These are phyloP conservation scores for Thymelicus lineola DNA, from an alignment of 2,888 invertebrate genomes.

Conservation along the genomic window DNA sequence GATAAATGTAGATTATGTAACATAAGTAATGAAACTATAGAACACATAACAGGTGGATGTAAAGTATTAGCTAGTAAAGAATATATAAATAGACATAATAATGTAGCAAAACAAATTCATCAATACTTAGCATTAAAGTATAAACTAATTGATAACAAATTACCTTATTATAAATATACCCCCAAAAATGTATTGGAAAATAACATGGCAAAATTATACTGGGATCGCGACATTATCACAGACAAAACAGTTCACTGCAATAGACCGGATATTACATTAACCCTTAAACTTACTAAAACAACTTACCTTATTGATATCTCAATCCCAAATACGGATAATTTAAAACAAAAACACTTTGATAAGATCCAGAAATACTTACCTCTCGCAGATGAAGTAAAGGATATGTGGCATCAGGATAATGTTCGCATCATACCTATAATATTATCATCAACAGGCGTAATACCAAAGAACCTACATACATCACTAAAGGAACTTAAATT, in stretches of 20 bases:
- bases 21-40: slow-evolving; percentile 16
- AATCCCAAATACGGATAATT: slow-evolving; percentile 20
- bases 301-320: slow-evolving; percentile 16
- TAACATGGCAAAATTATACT: slow-evolving; percentile 12
- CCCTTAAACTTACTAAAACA: slow-evolving; percentile 7
- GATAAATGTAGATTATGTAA: slow-evolving; percentile 35
- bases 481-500: too few relatives aligned
- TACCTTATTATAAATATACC: slow-evolving; percentile 13
- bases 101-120: slow-evolving; percentile 20
- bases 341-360: slow-evolving; percentile 12
- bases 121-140: slow-evolving; percentile 55
- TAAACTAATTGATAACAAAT: slow-evolving; percentile 42
- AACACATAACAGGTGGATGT: slow-evolving; percentile 34
- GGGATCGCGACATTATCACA: slow-evolving; percentile 13
- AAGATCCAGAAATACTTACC: slow-evolving; percentile 18
- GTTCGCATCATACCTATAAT: too few relatives aligned
- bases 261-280: slow-evolving; percentile 9
- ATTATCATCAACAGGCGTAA: too few relatives aligned
- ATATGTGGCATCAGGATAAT: too few relatives aligned
- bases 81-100: slow-evolving; percentile 39
- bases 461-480: too few relatives aligned
- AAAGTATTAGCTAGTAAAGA: slow-evolving; percentile 32
- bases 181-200: slow-evolving; percentile 12
- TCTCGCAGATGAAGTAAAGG: too few relatives aligned
- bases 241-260: slow-evolving; percentile 7